Evolutionary conservation across 2,888 invertebrate genomes (phyloP), one percentile per base, ranked within the genome.

Genomic region (Lasioglossum vierecki): DNA sequence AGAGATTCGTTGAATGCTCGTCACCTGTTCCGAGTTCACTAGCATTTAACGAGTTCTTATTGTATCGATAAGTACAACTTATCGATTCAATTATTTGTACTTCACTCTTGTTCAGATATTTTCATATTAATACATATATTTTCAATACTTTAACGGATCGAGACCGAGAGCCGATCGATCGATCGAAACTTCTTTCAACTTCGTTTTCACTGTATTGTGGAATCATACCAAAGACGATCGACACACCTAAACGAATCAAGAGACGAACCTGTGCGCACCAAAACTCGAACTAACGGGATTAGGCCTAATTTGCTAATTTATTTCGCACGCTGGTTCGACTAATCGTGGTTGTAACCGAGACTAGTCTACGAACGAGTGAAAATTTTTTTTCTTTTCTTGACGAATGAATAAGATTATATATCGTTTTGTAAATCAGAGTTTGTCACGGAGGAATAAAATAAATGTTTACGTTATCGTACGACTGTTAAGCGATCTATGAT

Each of bases 151-250:
- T 18, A 44, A 66, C 22, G 6, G 22, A 66, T 9, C 22, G 8
- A 53, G 60, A 60, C 70, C 41, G 35, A 75, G 41, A 46, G 22
- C 13, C 39, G 30, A 39, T 22, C 18, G 5, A 39, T 70, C 70
- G 71, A 63, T 22, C 4, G 41, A 35, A 30, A 35, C 39, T 60
- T n/a, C n/a, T 18, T 9, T 73, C 26, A 39, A 4, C 53, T 53
- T 35, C 26, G 30, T 22, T 39, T 44, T 39, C 44, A n/a, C 63
- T 35, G 18, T 66, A 66, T 30, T 15, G 71, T 26, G 71, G n/a
- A 79, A 44, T 46, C n/a, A 63, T 84, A 79, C 79, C 84, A 84
- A 83, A 84, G 83, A 84, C 15, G 15, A 75, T 71, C n/a, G 41
- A 66, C 53, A 66, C 75, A 15, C 39, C 71, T 66, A 63, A 72